Percentiles rank a stretch among this genome's conserved stretches.
These are phyloP conservation scores for Pelecanoides urinatrix DNA, from an alignment of 2,113 vertebrate genomes.

Conservation along the genomic window DNA sequence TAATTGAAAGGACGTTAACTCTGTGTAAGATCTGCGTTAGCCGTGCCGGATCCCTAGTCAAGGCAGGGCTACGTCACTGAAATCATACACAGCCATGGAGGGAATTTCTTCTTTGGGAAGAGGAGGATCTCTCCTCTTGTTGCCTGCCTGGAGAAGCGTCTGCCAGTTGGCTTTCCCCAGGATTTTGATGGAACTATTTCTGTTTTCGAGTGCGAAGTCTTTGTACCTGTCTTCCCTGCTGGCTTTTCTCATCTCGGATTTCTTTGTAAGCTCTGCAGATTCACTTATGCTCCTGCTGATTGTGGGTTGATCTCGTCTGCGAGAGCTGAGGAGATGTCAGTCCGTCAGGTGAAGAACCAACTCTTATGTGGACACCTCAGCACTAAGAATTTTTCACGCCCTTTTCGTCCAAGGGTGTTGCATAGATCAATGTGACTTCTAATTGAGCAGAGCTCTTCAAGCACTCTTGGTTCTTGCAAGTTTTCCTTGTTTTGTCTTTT, in stretches of 20 bases:
- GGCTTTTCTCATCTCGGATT: background rate
- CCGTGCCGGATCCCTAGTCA: background rate
- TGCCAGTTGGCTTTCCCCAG: background rate
- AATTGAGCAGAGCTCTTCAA: background rate
- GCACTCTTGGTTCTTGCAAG: background rate
- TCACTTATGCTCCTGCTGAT: background rate
- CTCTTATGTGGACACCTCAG: background rate
- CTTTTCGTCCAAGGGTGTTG: background rate
- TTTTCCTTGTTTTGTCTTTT: background rate
- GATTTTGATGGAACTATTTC: background rate
- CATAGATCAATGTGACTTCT: background rate
- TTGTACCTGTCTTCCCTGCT: background rate
- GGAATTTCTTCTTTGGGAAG: background rate
- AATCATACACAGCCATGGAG: background rate
- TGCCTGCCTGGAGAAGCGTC: background rate
- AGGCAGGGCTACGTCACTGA: background rate
- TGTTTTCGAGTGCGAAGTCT: background rate
- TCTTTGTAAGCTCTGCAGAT: background rate
- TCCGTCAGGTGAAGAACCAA: background rate
- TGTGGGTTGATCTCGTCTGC: fast-evolving
- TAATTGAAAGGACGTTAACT: background rate
- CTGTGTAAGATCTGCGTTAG: background rate
- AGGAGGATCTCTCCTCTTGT: background rate
- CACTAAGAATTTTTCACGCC: background rate
- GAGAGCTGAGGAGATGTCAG: background rate